Base-by-base conservation (phyloP, 2,888 invertebrate species). In the Caradrina clavipalpis region DNA sequence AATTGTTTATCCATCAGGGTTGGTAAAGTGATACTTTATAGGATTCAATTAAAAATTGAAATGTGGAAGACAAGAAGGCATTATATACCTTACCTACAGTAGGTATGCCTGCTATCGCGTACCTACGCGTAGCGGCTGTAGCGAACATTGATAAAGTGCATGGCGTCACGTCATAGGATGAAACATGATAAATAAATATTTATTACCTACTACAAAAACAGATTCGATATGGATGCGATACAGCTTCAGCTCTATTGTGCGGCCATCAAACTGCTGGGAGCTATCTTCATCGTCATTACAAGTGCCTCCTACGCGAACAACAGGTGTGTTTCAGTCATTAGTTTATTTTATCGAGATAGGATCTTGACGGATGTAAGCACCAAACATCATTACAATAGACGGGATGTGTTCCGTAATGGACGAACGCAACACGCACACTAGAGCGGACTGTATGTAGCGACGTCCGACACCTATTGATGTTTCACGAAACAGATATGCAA, bases 331-430 rank as follows among this genome's bases (percentile, higher is more conserved):
- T 89, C 88, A 91, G 91, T 95, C 92, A 94, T 94, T 93, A 93
- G 90, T 93, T 94, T 93, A 91, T 92, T 92, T 89, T 90, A 89
- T 88, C 85, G 82, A 88, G 95, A 95, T 95, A 93, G 85, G 86
- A 95, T 95, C 95, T 95, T 94, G 94, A 95, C 90, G 91, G 92
- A 93, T 92, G 93, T 91, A 88, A 88, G 89, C 91, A 90, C 87
- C 88, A 88, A 89, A 91, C 92, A 91, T 90, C 89, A 92, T 91
- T 92, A 94, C 93, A 94, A 93, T 92, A 83, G 91, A 87, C 90
- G 89, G 86, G 88, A 87, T 92, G 91, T 93, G 92, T 93, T 94
- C 89, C 87, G 90, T 94, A 94, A 95, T 95, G 92, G 93, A 92
- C 91, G 84, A 88, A 88, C 87, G 86, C 86, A 83, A 90, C 89